Base-by-base conservation (phyloP, 2,797 vertebrate genomes). In the Lindbergichthys nudifrons region DNA sequence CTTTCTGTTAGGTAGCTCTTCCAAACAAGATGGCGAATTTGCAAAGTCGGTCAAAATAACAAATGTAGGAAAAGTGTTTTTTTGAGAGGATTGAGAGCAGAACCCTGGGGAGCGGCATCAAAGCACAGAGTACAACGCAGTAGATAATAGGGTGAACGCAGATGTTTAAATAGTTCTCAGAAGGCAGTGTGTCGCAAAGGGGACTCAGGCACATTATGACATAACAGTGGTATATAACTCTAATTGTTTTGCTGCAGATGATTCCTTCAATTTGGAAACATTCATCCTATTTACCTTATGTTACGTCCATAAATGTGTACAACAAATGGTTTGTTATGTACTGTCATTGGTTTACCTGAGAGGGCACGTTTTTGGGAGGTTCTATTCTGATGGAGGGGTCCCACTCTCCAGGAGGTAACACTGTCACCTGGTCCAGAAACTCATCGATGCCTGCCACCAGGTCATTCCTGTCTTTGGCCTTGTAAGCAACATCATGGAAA, bases 371-470 rank as follows among this genome's bases (percentile, higher is more conserved):
- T 93, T 99, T 99, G 42, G 98, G 98, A 70, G 98, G 98, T 80
- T 99, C 98, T 95, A 99, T 99, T 89, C 98, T 93, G 88, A 99
- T 99, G 67, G 97, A 97, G 75, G 98, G 98, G 83, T 99, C 98
- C 98, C 98, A 99, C 87, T 99, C 98, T 83, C 98, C 98, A 16
- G 98, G 98, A 53, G 98, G 98, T 7, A 99, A 94, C 75, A 99
- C 98, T 0, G 97, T 99, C 81, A 99, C 98, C 83, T 99, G 98
- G 92, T 99, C 98, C 80, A 99, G 95, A 90, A 99, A 99, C 88
- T 99, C 98, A 65, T 99, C 98, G 2, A 99, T 98, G 70, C 98
- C 98, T 3, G 98, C 96, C 52, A 99, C 96, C 86, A 99, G 93
- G 87, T 99, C 98, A 83, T 94, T 98, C 52, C 98, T 97, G 89